Conservation (phyloP, 1,140 invertebrate species). For the Laodelphax striatellus region DNA sequence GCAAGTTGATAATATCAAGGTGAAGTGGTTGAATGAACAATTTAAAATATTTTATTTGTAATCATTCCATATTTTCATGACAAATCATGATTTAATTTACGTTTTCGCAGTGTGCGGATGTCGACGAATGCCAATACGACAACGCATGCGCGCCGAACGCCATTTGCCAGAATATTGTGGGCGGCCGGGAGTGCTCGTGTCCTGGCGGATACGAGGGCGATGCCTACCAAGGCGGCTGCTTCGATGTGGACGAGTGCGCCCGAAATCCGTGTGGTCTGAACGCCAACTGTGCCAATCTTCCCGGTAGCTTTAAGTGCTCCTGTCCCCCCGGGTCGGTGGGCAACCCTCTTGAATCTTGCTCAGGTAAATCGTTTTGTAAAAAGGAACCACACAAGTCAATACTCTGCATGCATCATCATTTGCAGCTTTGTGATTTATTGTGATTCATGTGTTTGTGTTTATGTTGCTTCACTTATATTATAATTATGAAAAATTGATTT, state of each 20-base stretch:
- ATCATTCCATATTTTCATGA: too few relatives aligned
- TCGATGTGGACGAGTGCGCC: slow-evolving; percentile 57
- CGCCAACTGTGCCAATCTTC: slow-evolving; percentile 58
- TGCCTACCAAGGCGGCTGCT: slow-evolving; percentile 45
- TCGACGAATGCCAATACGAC: slow-evolving; percentile 65
- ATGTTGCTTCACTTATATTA: too few relatives aligned
- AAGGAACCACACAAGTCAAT: too few relatives aligned
- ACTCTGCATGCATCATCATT: too few relatives aligned
- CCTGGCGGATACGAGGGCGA: slow-evolving; percentile 67
- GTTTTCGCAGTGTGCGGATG: slow-evolving; percentile 57
- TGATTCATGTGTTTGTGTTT: too few relatives aligned
- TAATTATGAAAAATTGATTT: too few relatives aligned
- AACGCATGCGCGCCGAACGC: slow-evolving; percentile 67
- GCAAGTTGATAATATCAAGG: too few relatives aligned
- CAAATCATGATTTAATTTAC: too few relatives aligned
- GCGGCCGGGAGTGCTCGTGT: slow-evolving; percentile 70
- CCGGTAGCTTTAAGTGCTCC: slow-evolving; percentile 57
- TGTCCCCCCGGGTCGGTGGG: slow-evolving; percentile 67
- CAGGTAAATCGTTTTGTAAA: slow-evolving; percentile 40
- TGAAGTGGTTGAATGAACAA: too few relatives aligned
- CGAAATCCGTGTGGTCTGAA: slow-evolving; percentile 55
- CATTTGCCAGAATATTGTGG: slow-evolving; percentile 64
- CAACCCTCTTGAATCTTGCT: slow-evolving; percentile 54
- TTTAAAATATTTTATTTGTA: too few relatives aligned
- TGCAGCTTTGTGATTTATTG: too few relatives aligned